Evolutionary conservation across 2,888 invertebrate species (phyloP), one percentile per base, ranked within the genome.

Genomic region (Hypena proboscidalis): DNA sequence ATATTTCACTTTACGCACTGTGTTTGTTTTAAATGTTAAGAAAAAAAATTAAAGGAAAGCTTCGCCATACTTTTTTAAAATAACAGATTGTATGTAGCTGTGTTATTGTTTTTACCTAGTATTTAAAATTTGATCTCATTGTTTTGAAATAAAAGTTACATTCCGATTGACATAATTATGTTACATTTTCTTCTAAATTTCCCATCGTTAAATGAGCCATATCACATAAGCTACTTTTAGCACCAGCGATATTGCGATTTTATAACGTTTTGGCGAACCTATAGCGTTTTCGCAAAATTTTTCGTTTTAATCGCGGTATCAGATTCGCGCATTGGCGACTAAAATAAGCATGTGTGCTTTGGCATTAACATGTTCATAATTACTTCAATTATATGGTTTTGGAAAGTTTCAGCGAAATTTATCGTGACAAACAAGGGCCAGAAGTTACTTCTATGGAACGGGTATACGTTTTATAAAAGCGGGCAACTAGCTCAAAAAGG

Each of bases 391-490:
- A 29, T 3, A 21, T 6, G 0, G 4, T 9, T 9, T 56, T 31
- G 37, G 5, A n/a, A n/a, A 22, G 44, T 52, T 55, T 15, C 65
- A 73, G 70, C 61, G 1, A n/a, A 49, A 11, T 74, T 54, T 32
- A 66, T 74, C 8, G 60, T 45, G 8, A 44, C 61, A 37, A 29
- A 31, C 0, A 40, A 57, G 8, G 80, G 78, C 0, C 22, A 58
- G 0, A 69, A 32, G 27, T 55, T 84, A 4, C 58, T 83, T 1
- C 33, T 75, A 6, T 44, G 72, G 6, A 49, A 75, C 14, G 68
- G 72, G 0, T 77, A 72, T 45, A 70, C 79, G 0, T 84, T 63
- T 55, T 77, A 46, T 21, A 77, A 51, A 35, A 70, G 67, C 27
- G 73, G 77, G 0, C 9, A 26, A 0, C 47, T 74, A 1, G 44